Base-by-base conservation (phyloP, 2,888 invertebrate species). In the Leucoptera coffeella region DNA sequence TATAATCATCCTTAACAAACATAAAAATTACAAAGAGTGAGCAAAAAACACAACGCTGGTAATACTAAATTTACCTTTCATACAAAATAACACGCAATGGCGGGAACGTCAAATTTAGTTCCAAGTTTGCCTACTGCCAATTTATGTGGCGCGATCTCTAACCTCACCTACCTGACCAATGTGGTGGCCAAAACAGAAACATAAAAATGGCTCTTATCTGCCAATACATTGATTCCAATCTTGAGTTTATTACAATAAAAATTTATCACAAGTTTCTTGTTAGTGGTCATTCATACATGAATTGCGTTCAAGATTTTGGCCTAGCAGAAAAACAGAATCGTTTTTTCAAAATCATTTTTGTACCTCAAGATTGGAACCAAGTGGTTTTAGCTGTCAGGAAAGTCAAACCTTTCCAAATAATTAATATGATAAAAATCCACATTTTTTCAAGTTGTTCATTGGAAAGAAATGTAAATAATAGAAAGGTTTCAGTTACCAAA, bases 151-250 rank as follows among this genome's bases (percentile, higher is more conserved):
- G n/a, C n/a, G n/a, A n/a, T n/a, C n/a, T n/a, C n/a, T n/a, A n/a
- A n/a, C n/a, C n/a, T n/a, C n/a, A n/a, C n/a, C n/a, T n/a, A n/a
- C n/a, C 23, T 12, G 23, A 23, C 23, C 10, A 10, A 12, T 23
- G 23, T 23, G 23, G 23, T 12, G 23, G 23, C n/a, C 23, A 23
- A 13, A 23, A 23, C 13, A 23, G 12, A 23, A 23, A 23, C 23
- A 23, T 10, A 12, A 10, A 23, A 6, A 23, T 23, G 6, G 23
- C 23, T 17, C 9, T 17, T 7, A 7, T 17, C 9, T 17, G 17
- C 9, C 17, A 17, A 17, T 17, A 7, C 17, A 17, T 17, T 17
- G 17, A 7, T 17, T 6, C 17, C 17, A 17, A 9, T 17, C 17
- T 9, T 17, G 17, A 17, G 17, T 17, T 7, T 9, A 17, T 9